These are phyloP conservation scores for Yponomeuta evonymella DNA, from an alignment of 2,888 invertebrate genomes.

Conservation along the genomic window DNA sequence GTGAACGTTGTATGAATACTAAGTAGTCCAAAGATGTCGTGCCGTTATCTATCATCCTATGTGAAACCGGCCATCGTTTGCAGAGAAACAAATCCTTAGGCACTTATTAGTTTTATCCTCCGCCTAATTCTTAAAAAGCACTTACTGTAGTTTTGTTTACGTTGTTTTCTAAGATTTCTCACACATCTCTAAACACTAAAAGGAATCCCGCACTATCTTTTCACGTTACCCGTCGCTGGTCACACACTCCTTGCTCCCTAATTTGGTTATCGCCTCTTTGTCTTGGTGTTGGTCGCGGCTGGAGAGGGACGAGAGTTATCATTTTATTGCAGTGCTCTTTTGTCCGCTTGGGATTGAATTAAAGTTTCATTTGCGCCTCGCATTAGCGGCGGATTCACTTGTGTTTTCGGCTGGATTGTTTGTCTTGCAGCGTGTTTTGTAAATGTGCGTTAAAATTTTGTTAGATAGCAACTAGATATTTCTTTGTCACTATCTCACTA, in stretches of 20 bases:
- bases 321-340: conserved; percentile 29
- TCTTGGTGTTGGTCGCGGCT: conserved; percentile 32
- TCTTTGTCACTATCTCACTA: too few relatives aligned
- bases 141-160: not conserved
- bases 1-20: too few relatives aligned
- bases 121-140: too few relatives aligned
- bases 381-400: conserved; percentile 1
- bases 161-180: not conserved
- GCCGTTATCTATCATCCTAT: too few relatives aligned
- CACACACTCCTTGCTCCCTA: conserved; percentile 30
- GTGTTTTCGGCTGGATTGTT: conserved; percentile 13
- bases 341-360: conserved; percentile 24
- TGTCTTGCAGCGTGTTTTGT: not conserved
- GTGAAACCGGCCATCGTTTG: too few relatives aligned
- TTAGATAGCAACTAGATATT: too few relatives aligned
- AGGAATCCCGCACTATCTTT: not conserved
- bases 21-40: too few relatives aligned
- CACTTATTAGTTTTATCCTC: too few relatives aligned
- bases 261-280: conserved; percentile 62
- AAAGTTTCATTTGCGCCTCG: conserved; percentile 6
- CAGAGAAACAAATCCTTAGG: too few relatives aligned
- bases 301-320: conserved; percentile 25
- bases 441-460: not conserved
- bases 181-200: not conserved
- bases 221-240: conserved; percentile 19